Conservation (phyloP, 2,113 vertebrate species). For the Xenopus borealis region DNA sequence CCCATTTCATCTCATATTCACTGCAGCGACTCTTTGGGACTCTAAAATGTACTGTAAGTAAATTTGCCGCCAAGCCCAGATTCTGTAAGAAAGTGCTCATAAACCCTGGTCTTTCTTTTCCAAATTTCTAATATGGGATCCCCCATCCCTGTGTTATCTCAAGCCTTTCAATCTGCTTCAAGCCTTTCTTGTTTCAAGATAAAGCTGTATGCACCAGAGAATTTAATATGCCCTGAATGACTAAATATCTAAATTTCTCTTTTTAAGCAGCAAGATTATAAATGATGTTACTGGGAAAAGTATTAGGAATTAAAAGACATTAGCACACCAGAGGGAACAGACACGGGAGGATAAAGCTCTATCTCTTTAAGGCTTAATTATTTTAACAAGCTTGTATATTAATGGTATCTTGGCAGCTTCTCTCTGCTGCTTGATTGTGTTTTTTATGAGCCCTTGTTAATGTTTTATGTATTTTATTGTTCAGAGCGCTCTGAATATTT, state of each 20-base stretch:
- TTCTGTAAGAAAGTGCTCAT: no score
- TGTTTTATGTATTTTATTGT: conserved; percentile 48
- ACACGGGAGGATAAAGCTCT: conserved; percentile 15
- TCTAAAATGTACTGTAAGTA: no score
- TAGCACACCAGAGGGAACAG: conserved; percentile 23
- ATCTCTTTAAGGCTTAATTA: conserved; percentile 47
- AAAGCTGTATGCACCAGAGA: no score
- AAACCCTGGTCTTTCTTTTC: no score
- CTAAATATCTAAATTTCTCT: conserved; percentile 40
- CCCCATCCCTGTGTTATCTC: no score
- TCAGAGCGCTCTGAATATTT: conserved; percentile 46
- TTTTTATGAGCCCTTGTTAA: conserved; percentile 48
- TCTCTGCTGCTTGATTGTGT: conserved; percentile 47
- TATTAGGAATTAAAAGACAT: conserved; percentile 32
- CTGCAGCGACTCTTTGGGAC: no score
- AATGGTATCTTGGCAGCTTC: conserved; percentile 46
- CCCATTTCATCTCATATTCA: no score
- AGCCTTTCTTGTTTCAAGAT: no score
- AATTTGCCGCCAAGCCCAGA: no score
- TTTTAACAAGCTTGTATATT: conserved; percentile 48
- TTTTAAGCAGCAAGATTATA: conserved; percentile 34
- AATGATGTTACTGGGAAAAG: conserved; percentile 34
- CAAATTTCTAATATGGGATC: no score
- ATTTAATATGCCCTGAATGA: conserved; percentile 23
- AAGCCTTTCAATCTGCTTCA: no score